Percentiles rank a stretch among this genome's conserved stretches.
These are phyloP conservation scores for Azorinus chamasolen DNA, from an alignment of 2,888 invertebrate genomes.

Conservation along the genomic window DNA sequence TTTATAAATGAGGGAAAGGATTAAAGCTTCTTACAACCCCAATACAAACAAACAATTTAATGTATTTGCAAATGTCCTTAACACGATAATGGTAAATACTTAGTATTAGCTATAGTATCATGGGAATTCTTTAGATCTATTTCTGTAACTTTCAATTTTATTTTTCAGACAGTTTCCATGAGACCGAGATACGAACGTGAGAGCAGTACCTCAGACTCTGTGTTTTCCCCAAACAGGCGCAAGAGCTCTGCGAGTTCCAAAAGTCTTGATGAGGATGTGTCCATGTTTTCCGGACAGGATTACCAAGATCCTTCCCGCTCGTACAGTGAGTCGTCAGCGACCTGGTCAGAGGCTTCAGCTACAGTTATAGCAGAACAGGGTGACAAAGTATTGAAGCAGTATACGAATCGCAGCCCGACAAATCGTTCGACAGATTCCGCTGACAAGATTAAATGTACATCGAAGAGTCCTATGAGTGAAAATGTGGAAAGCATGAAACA, in stretches of 20 bases:
- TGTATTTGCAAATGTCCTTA: no score
- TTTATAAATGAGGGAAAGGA: no score
- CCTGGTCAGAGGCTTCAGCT: slow-evolving; percentile 35
- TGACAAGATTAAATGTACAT: background rate
- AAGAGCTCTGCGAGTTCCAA: slow-evolving; percentile 63
- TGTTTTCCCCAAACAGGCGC: slow-evolving; percentile 59
- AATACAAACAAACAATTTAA: no score
- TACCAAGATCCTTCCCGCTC: slow-evolving; percentile 41
- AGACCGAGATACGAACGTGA: slow-evolving; percentile 57
- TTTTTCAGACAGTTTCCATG: slow-evolving; percentile 37
- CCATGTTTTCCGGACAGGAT: slow-evolving; percentile 49
- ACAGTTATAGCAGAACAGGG: slow-evolving; percentile 21
- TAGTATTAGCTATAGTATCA: no score
- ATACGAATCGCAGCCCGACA: slow-evolving; percentile 29
- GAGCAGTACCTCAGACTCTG: slow-evolving; percentile 63
- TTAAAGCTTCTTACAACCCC: no score
- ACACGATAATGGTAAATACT: no score
- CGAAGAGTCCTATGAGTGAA: slow-evolving; percentile 54
- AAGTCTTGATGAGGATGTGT: slow-evolving; percentile 56
- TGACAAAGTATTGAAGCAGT: slow-evolving; percentile 24
- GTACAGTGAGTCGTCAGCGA: slow-evolving; percentile 40
- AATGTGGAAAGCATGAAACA: slow-evolving; percentile 50
- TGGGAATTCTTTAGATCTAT: no score
- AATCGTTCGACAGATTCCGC: slow-evolving; percentile 8
- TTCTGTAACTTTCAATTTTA: background rate